phyloP scores from a whole-genome alignment of 2,113 vertebrate genomes.

The Sander lucioperca region DNA sequence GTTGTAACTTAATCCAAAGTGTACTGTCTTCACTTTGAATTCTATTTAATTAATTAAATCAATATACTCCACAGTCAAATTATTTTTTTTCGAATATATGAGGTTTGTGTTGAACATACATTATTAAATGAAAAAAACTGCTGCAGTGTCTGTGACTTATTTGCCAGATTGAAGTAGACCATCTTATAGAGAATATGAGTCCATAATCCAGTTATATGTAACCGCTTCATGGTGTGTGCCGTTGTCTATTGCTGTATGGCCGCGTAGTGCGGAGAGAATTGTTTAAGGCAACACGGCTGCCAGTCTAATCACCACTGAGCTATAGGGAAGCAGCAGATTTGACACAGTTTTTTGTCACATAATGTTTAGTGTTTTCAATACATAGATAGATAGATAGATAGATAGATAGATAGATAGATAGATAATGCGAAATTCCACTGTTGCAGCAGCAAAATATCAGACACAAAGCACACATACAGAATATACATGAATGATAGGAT shows the following conservation, averaged over 20 bases:
- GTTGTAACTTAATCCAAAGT: constrained; percentile 30
- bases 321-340: constrained; percentile 15
- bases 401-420: too few relatives aligned
- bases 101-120: constrained; percentile 45
- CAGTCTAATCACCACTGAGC: constrained; percentile 5
- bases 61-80: constrained; percentile 8
- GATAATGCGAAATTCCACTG: too few relatives aligned
- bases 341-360: constrained; percentile 4
- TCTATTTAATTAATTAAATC: constrained; percentile 46
- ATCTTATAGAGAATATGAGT: constrained; percentile 40
- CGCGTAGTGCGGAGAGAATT: constrained; percentile 11
- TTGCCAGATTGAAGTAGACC: constrained; percentile 56
- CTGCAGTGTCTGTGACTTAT: constrained; percentile 33
- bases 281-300: constrained; percentile 19
- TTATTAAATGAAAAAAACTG: constrained; percentile 43
- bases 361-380: not conserved
- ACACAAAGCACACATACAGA: too few relatives aligned
- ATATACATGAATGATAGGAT: too few relatives aligned
- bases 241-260: constrained; percentile 43
- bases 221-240: constrained; percentile 45
- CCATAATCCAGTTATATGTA: constrained; percentile 62
- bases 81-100: constrained; percentile 20
- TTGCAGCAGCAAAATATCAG: too few relatives aligned
- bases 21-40: constrained; percentile 46
- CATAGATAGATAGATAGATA: too few relatives aligned